These are phyloP conservation scores for Acleris holmiana DNA, from an alignment of 2,888 invertebrate species.

Conservation along the genomic window DNA sequence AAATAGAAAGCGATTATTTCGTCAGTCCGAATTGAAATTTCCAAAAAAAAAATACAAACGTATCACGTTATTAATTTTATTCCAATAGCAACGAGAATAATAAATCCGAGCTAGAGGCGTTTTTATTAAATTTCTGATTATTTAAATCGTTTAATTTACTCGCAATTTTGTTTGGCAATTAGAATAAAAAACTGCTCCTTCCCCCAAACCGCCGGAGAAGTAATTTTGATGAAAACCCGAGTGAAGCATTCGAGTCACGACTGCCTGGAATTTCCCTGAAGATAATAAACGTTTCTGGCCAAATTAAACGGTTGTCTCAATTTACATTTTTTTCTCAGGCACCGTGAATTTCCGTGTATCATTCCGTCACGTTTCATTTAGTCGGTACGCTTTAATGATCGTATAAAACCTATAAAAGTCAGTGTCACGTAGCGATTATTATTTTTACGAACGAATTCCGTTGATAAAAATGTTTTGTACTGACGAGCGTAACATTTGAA, in stretches of 20 bases:
- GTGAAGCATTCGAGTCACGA: constrained; percentile 67
- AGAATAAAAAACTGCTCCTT: constrained; percentile 53
- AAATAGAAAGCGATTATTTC: not conserved
- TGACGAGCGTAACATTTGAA: constrained; percentile 9
- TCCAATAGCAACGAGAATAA: constrained; percentile 12
- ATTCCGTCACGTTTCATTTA: constrained; percentile 29
- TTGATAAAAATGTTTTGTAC: constrained; percentile 16
- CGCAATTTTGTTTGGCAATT: constrained; percentile 56
- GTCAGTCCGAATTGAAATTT: constrained; percentile 1
- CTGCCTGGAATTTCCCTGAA: constrained; percentile 75
- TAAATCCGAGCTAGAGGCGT: constrained; percentile 7
- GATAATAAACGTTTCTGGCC: constrained; percentile 75
- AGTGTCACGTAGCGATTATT: constrained; percentile 29
- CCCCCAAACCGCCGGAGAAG: constrained; percentile 42
- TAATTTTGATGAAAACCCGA: constrained; percentile 61
- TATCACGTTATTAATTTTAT: constrained; percentile 24
- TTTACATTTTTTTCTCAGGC: constrained; percentile 46
- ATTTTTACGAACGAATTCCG: constrained; percentile 14
- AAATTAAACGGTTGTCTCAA: constrained; percentile 70
- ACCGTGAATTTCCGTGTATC: constrained; percentile 21
- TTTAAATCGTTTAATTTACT: constrained; percentile 35
- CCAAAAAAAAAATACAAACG: constrained; percentile 15
- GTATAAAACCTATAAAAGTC: constrained; percentile 23
- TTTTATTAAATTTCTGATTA: constrained; percentile 30
- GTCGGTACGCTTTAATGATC: constrained; percentile 18